Conservation (phyloP, 2,888 invertebrate species). For the Pteria penguin region DNA sequence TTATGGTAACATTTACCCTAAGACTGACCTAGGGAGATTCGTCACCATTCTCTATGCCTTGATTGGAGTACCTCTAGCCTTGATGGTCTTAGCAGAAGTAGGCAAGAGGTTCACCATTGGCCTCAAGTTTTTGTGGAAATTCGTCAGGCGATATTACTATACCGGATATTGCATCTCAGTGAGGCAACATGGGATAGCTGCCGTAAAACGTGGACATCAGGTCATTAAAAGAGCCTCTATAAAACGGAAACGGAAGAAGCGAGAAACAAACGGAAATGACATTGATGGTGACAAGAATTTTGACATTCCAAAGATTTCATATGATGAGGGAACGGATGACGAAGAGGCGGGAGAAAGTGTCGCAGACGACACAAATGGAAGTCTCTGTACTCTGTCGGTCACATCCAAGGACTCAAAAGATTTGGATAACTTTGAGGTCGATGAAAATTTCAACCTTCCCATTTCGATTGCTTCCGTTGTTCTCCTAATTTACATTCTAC, state of each 20-base stretch:
- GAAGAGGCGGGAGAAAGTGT: not conserved
- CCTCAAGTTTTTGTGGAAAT: slow-evolving; percentile 91
- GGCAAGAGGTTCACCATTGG: slow-evolving; percentile 94
- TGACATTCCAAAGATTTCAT: not conserved
- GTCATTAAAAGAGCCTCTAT: slow-evolving; percentile 11
- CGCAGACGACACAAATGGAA: slow-evolving; percentile 18
- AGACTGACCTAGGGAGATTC: slow-evolving; percentile 90
- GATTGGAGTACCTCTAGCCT: slow-evolving; percentile 96
- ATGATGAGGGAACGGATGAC: not conserved
- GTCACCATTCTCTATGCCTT: slow-evolving; percentile 96
- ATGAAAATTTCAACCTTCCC: slow-evolving; percentile 94
- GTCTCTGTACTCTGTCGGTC: slow-evolving; percentile 31
- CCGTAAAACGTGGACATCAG: slow-evolving; percentile 8
- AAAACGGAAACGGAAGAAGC: not conserved
- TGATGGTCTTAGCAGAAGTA: slow-evolving; percentile 95
- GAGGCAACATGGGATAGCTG: slow-evolving; percentile 73
- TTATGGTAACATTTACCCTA: slow-evolving; percentile 97
- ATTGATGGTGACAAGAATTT: not conserved
- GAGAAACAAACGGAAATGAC: not conserved
- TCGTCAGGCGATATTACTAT: slow-evolving; percentile 81
- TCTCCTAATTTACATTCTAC: slow-evolving; percentile 90
- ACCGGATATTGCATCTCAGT: slow-evolving; percentile 88
- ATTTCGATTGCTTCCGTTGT: slow-evolving; percentile 92
- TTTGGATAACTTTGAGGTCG: slow-evolving; percentile 61
- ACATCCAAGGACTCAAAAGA: slow-evolving; percentile 15